These are phyloP conservation scores for Catonia carolina DNA, from an alignment of 2,888 invertebrate genomes.

Conservation along the genomic window DNA sequence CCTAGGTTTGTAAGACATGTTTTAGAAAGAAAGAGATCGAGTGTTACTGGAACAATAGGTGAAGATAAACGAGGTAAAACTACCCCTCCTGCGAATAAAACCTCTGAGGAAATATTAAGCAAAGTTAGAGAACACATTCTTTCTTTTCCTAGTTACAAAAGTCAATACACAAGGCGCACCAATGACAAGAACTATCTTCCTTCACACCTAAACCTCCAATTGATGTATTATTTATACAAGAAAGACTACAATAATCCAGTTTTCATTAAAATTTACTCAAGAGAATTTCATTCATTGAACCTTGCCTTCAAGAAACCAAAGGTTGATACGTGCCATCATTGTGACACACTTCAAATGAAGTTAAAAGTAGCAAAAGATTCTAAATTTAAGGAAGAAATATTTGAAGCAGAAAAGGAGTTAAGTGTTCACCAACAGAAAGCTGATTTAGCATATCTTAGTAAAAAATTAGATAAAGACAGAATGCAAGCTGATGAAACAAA, in stretches of 20 bases:
- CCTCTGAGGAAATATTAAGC: not conserved
- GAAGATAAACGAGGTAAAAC: not conserved
- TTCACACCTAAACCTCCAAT: not conserved
- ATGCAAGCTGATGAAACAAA: slow-evolving; percentile 12
- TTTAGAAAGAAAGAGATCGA: not conserved
- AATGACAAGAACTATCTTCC: not conserved
- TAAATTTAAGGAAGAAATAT: slow-evolving; percentile 11
- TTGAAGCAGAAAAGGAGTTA: slow-evolving; percentile 8
- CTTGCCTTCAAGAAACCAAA: slow-evolving; percentile 30
- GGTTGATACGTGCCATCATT: slow-evolving; percentile 30
- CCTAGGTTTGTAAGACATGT: not conserved
- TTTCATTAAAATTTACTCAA: not conserved
- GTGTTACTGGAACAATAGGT: slow-evolving; percentile 3
- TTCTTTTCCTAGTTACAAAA: not conserved
- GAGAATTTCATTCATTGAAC: slow-evolving; percentile 22
- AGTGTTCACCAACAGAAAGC: slow-evolving; percentile 12
- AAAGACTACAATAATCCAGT: slow-evolving; percentile 3
- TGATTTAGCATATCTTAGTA: slow-evolving; percentile 16
- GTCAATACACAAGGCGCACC: not conserved
- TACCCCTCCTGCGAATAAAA: not conserved
- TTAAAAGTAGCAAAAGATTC: slow-evolving; percentile 4
- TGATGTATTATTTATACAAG: slow-evolving; percentile 2
- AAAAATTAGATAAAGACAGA: slow-evolving; percentile 21
- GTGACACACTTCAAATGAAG: slow-evolving; percentile 24
- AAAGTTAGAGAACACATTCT: not conserved